Conservation (phyloP, 2,888 invertebrate genomes). For the Thalpophila matura region DNA sequence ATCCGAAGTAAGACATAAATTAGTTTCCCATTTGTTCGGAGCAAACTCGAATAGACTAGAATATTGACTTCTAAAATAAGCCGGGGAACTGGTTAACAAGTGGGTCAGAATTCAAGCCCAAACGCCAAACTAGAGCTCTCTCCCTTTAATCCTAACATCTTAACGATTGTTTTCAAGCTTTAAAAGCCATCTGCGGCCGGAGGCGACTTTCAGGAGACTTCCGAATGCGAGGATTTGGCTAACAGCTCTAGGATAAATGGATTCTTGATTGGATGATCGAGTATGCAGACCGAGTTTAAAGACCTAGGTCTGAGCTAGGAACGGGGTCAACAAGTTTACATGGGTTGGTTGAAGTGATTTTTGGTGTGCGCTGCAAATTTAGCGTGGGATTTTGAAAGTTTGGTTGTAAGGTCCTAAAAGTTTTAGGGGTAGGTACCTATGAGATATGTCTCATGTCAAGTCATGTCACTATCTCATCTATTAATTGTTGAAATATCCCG, state of each 20-base stretch:
- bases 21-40: constrained; percentile 60
- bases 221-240: constrained; percentile 70
- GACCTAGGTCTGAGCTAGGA: constrained; percentile 41
- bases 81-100: constrained; percentile 64
- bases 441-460: too few relatives aligned
- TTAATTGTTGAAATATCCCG: too few relatives aligned
- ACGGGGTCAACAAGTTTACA: constrained; percentile 32
- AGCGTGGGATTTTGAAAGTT: constrained; percentile 8
- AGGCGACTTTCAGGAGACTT: constrained; percentile 70
- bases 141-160: constrained; percentile 76
- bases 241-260: constrained; percentile 70
- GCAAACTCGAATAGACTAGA: constrained; percentile 55
- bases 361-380: neutral
- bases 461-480: too few relatives aligned
- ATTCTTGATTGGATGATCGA: constrained; percentile 72
- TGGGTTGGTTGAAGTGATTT: constrained; percentile 14
- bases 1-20: constrained; percentile 64
- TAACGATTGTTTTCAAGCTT: constrained; percentile 83
- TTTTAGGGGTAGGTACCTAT: neutral
- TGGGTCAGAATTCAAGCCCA: constrained; percentile 56
- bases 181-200: constrained; percentile 80
- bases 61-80: constrained; percentile 68
- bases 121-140: constrained; percentile 61
- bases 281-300: constrained; percentile 40
- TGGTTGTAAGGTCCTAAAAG: neutral